Base-by-base conservation (phyloP, 2,797 vertebrate species). In the Coccyzus lansbergi region DNA sequence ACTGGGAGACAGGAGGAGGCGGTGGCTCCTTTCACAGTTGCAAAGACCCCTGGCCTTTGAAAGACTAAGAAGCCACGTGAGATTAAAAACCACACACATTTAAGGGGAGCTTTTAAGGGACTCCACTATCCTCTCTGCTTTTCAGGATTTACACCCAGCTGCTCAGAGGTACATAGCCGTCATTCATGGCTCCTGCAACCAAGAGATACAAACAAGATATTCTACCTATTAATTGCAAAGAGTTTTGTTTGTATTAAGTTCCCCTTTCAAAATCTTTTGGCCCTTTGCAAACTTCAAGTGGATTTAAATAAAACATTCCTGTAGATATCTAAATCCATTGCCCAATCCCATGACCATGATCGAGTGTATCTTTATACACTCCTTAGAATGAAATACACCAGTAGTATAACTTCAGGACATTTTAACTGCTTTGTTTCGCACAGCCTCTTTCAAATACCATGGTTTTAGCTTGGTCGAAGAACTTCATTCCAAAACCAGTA, bases 391-490 rank as follows among this genome's bases (percentile, higher is more conserved):
- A 96, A 92, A 95, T 33, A 92, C n/a, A 77, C 26, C 49, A 76
- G 62, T 59, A 95, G 68, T 34, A 76, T 51, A 96, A 92, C 31
- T 89, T 75, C 69, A 85, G 58, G 72, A 88, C 77, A 42, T 72
- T 95, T 95, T 81, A 86, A 91, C 44, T 89, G 55, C 72, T 93
- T 84, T 94, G 64, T 93, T 86, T 90, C 89, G 68, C 88, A 90
- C 52, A 76, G 40, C 12, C 31, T 84, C 24, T 89, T 86, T 84
- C 52, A 91, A 92, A 94, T 72, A 80, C 58, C 36, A 52, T 8
- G 31, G 12, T 0, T 49, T 95, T 92, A 92, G 18, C 86, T 84
- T 67, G 53, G 38, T 33, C 90, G 67, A 80, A 94, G 85, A n/a
- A 81, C 38, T 71, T 86, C 71, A 38, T 92, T 92, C 83, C 83